Evolutionary conservation across 2,888 invertebrate genomes (phyloP).

Genomic region (Lepidonotus clava): DNA sequence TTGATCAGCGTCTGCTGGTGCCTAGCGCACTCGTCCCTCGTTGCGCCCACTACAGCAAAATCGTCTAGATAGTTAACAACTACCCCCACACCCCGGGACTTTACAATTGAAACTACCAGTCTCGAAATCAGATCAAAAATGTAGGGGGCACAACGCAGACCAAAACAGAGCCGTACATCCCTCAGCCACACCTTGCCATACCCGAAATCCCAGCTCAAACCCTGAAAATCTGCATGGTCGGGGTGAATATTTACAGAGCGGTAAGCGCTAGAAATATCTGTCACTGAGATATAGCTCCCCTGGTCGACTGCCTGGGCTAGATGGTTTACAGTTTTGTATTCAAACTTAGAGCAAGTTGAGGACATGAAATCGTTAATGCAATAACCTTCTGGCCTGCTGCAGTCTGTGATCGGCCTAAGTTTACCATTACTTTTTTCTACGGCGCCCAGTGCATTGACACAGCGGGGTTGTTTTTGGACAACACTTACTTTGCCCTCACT

Average conservation of each 20-base stretch:
- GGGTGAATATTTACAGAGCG: neutral
- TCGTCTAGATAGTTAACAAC: neutral
- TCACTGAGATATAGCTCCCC: neutral
- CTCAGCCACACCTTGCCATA: neutral
- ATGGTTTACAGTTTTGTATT: neutral
- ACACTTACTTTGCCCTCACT: no score
- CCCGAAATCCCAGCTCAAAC: neutral
- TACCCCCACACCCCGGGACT: neutral
- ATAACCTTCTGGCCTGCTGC: neutral
- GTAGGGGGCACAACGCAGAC: neutral
- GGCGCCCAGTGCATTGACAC: conserved; percentile 14
- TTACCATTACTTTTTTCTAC: neutral
- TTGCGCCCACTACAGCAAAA: neutral
- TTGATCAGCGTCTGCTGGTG: neutral
- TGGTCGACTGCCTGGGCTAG: neutral
- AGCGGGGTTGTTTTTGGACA: no score
- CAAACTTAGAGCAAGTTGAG: neutral
- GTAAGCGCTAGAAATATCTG: neutral
- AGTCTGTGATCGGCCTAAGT: neutral
- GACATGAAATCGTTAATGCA: neutral
- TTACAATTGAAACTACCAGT: neutral
- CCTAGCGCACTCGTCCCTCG: neutral
- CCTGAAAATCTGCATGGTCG: neutral
- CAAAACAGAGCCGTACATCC: neutral
- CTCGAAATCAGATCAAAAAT: neutral